Percentiles rank a stretch among this genome's conserved stretches.
These are phyloP conservation scores for Neopipo cinnamomea DNA, from an alignment of 2,113 vertebrate genomes.

Conservation along the genomic window DNA sequence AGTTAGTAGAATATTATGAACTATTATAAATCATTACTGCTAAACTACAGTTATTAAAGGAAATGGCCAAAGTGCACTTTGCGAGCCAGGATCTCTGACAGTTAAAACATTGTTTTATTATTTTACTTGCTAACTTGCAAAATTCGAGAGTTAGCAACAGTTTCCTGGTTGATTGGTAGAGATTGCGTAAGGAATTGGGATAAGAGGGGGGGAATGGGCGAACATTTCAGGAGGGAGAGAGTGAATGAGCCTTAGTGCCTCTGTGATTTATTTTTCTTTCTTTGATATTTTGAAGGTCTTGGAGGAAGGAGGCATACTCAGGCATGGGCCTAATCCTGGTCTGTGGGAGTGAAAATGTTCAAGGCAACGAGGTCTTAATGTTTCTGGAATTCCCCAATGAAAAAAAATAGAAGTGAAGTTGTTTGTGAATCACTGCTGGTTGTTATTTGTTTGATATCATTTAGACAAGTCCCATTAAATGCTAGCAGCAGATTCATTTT, in stretches of 20 bases:
- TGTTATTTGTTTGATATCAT: constrained; percentile 45
- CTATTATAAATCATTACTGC: constrained; percentile 64
- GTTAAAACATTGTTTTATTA: constrained; percentile 60
- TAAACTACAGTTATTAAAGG: constrained; percentile 69
- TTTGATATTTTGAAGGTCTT: background rate
- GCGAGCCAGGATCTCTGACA: constrained; percentile 46
- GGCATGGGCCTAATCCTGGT: background rate
- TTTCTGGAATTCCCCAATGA: constrained; percentile 56
- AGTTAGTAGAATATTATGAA: constrained; percentile 71
- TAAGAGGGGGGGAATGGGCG: accelerated
- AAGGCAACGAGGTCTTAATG: background rate
- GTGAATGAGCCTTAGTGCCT: background rate
- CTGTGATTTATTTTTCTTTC: background rate
- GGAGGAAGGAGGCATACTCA: background rate
- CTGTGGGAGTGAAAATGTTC: background rate
- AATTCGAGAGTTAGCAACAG: constrained; percentile 45
- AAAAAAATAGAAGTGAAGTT: constrained; percentile 59
- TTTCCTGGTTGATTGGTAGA: constrained; percentile 25
- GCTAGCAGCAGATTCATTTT: constrained; percentile 64
- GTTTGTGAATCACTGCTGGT: constrained; percentile 44
- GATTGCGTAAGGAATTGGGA: background rate
- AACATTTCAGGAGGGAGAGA: background rate
- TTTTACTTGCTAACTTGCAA: constrained; percentile 66
- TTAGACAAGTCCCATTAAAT: constrained; percentile 65
- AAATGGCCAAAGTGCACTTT: constrained; percentile 66